Base-by-base conservation (phyloP, 2,113 vertebrate genomes). In the Aspiorhynchus laticeps region DNA sequence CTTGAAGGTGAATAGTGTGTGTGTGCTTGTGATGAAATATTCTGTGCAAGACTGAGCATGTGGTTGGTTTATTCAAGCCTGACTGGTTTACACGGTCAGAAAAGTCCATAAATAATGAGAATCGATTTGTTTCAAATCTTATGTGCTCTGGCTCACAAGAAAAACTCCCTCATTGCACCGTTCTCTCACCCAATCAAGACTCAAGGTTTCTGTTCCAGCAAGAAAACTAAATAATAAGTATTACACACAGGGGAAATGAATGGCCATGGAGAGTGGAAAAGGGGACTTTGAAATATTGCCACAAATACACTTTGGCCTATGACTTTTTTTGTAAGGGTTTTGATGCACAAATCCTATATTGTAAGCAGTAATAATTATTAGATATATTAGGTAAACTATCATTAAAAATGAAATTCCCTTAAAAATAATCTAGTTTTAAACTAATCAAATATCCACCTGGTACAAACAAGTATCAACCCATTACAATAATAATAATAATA, bases 31-130 rank as follows among this genome's bases (percentile, higher is more conserved):
- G 78, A 61, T 80, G 21, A 80, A 38, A 61, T 80, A 59, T 24
- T 41, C 33, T 80, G 78, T 61, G 33, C 78, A 61, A 80, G 33
- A 38, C 33, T 38, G 78, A 80, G 53, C 53, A 15, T 26, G 21
- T 80, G 53, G 19, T 80, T 80, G 33, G 78, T 80, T 80, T 80
- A 80, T 80, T 80, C 31, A 80, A 38, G 51, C 21, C 33, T 80
- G 53, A 80, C 78, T 61, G 33, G 53, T 61, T 41, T 61, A 80
- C 56, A 41, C 6, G 78, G 33, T 63, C 33, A 80, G 36, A 80
- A 80, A 61, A 38, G 78, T 63, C 56, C 36, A 80, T 80, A 63
- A 80, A 80, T 10, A 80, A 80, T 63, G 56, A 80, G 36, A 63
- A 80, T 63, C 1, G 7, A 80, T 80, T 63, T 63, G 14, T 41